Evolutionary conservation across 2,797 vertebrate genomes (phyloP), one percentile per base, ranked within the genome.

Genomic region (Rhinogobio ventralis): DNA sequence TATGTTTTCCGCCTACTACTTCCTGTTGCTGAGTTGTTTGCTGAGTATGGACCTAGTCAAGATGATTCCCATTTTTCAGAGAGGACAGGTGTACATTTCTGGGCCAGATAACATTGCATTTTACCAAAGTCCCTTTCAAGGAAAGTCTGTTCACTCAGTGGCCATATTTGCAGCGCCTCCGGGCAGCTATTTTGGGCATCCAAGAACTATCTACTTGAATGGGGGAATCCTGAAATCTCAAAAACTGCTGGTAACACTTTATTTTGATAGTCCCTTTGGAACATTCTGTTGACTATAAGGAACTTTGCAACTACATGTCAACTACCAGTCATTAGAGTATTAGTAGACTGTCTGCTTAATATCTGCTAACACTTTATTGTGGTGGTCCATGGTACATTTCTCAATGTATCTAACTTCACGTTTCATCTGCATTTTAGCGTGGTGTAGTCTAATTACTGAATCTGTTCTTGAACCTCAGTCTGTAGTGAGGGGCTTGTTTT

Each of bases 21-120:
- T 55, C 2, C 23, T 2, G 3, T 72, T 72, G 39, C 53, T 60
- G 19, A 42, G 4, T 73, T 62, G 53, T 82, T 81, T 73, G 53
- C 39, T 7, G 53, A 72, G 68, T 72, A 28, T 82, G 39, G 28
- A 46, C 39, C 19, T 30, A 15, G 33, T 71, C 49, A 60, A 82
- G 68, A 45, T 30, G 19, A 45, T 62, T 42, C 51, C 19, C 15
- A 55, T 55, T 81, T 53, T 55, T 81, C 66, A 81, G 30, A 69
- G 23, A 11, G 5, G 49, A 81, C 33, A 69, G 66, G 23, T 71
- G 49, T n/a, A 67, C 20, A 71, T 71, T 45, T 71, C 36, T 55
- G 51, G 15, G 17, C 55, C 45, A 60, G 25, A 64, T 33, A 73
- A 13, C 36, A 60, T 57, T 57, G 36, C 6, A 28, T 81, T 45